Percentiles rank a stretch among this genome's conserved stretches.
Conservation (phyloP, 2,797 vertebrate species). For the Danio aesculapii region DNA sequence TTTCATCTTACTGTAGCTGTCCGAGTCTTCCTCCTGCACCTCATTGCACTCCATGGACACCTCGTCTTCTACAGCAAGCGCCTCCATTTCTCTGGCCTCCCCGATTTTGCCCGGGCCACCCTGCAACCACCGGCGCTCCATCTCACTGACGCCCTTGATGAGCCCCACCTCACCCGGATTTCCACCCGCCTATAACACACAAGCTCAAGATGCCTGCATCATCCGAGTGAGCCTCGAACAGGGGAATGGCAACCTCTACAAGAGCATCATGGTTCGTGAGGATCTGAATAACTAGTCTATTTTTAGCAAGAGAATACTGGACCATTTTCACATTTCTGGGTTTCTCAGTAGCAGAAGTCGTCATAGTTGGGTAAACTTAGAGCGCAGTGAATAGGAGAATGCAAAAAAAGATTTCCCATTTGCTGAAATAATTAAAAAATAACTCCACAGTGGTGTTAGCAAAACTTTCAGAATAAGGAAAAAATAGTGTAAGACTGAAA, state of each 20-base stretch:
- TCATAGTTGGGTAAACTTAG: no score
- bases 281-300: background rate
- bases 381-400: no score
- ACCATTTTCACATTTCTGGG: no score
- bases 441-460: no score
- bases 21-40: conserved; percentile 85
- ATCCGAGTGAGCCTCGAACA: conserved; percentile 88
- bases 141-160: conserved; percentile 72
- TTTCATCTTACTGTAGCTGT: conserved; percentile 76
- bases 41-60: conserved; percentile 86
- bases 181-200: conserved; percentile 86
- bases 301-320: no score
- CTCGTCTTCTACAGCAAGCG: conserved; percentile 81
- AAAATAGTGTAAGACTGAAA: no score
- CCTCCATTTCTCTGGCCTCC: conserved; percentile 73
- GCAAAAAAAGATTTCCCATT: no score
- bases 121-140: conserved; percentile 79
- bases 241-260: conserved; percentile 91
- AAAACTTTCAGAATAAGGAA: no score
- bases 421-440: no score
- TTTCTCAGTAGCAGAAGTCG: no score
- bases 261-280: conserved; percentile 90
- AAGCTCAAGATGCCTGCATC: conserved; percentile 88
- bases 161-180: conserved; percentile 75
- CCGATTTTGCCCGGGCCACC: conserved; percentile 67